Percentiles rank a stretch among this genome's conserved stretches.
phyloP scores from a whole-genome alignment of 1,140 invertebrate genomes.

The Diachasmimorpha longicaudata region DNA sequence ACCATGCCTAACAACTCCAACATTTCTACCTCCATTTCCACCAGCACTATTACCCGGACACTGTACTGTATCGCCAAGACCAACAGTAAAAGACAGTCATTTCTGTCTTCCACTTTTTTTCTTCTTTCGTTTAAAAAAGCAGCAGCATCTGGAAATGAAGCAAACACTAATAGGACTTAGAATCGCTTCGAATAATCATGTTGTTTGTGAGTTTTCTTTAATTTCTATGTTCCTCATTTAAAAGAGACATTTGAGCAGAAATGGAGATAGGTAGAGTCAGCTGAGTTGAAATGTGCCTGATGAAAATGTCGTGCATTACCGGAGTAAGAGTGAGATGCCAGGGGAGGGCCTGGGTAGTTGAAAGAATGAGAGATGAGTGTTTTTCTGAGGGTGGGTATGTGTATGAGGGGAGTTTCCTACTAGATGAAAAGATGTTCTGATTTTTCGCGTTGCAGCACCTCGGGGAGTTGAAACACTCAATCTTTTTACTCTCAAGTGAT shows the following conservation, averaged over 20 bases:
- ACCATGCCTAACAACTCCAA: constrained; percentile 7
- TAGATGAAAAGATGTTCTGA: not conserved
- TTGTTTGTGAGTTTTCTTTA: constrained; percentile 5
- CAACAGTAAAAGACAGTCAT: constrained; percentile 69
- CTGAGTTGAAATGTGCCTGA: not conserved
- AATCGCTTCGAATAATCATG: constrained; percentile 44
- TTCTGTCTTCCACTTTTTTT: constrained; percentile 86
- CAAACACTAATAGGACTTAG: constrained; percentile 63
- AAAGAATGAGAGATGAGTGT: not conserved
- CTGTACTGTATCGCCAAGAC: constrained; percentile 54
- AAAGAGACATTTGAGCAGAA: constrained; percentile 26
- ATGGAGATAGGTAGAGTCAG: constrained; percentile 39
- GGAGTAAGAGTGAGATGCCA: not conserved
- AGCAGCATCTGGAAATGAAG: constrained; percentile 87
- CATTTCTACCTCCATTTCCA: constrained; percentile 34
- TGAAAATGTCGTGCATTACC: not conserved
- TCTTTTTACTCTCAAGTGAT: not conserved
- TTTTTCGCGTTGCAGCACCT: not conserved
- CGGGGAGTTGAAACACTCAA: not conserved
- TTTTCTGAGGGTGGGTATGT: not conserved
- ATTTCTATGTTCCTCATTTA: constrained; percentile 3
- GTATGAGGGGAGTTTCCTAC: not conserved
- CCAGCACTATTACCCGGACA: constrained; percentile 53
- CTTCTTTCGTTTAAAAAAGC: constrained; percentile 96
- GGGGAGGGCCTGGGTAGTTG: not conserved